Conservation (phyloP, 2,888 invertebrate genomes). For the Clanis bilineata region DNA sequence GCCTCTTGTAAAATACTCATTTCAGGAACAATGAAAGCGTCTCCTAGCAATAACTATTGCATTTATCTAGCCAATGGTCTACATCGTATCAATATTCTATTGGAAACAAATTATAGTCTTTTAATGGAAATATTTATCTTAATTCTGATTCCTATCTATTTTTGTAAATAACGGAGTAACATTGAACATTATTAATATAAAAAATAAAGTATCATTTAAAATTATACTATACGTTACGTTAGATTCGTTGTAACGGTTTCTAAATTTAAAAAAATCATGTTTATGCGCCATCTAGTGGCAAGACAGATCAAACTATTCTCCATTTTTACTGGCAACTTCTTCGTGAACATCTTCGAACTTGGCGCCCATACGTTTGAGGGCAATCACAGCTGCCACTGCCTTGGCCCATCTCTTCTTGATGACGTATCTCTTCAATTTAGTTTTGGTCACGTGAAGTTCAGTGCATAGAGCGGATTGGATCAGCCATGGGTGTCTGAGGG, state of each 20-base stretch:
- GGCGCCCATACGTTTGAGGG: slow-evolving; percentile 92
- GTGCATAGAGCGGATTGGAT: slow-evolving; percentile 84
- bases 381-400: slow-evolving; percentile 93
- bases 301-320: slow-evolving; percentile 26
- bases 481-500: slow-evolving; percentile 91
- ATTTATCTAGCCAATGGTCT: slow-evolving; percentile 17
- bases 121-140: slow-evolving; percentile 10
- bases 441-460: slow-evolving; percentile 88
- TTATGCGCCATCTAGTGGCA: not conserved
- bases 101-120: slow-evolving; percentile 1
- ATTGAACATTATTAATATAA: not conserved
- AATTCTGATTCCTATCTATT: not conserved
- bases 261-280: not conserved
- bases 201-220: not conserved
- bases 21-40: not conserved
- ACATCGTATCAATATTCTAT: not conserved
- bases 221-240: not conserved
- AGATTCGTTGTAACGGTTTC: not conserved
- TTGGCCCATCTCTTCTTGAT: slow-evolving; percentile 95
- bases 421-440: slow-evolving; percentile 92
- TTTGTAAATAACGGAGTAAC: not conserved
- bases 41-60: slow-evolving; percentile 19
- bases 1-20: slow-evolving; percentile 16
- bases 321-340: slow-evolving; percentile 35
- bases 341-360: slow-evolving; percentile 82